These are phyloP conservation scores for Siphlonurus alternatus DNA, from an alignment of 2,888 invertebrate species.

Conservation along the genomic window DNA sequence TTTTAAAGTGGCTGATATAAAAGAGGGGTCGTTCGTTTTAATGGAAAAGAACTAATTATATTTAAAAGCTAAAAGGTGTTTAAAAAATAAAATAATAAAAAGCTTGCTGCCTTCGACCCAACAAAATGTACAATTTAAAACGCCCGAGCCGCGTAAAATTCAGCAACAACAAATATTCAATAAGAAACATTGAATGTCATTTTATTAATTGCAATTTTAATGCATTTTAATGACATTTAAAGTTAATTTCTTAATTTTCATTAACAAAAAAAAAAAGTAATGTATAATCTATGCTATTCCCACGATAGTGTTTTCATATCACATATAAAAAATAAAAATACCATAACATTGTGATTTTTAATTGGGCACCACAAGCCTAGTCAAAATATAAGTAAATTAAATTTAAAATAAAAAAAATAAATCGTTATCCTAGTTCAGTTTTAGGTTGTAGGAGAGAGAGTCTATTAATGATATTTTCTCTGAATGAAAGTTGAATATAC, in stretches of 20 bases:
- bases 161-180: not conserved
- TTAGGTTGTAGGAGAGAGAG: not conserved
- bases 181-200: not conserved
- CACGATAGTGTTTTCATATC: constrained; percentile 13
- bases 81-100: not conserved
- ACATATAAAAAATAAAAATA: constrained; percentile 7
- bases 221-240: not conserved
- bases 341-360: constrained; percentile 12
- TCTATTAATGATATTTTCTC: not conserved
- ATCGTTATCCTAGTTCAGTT: not conserved
- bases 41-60: too few relatives aligned
- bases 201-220: not conserved
- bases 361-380: constrained; percentile 11
- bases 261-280: constrained; percentile 9
- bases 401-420: not conserved
- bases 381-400: not conserved
- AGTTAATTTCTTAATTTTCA: not conserved
- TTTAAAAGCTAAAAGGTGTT: not conserved
- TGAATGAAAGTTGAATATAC: not conserved
- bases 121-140: not conserved
- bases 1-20: too few relatives aligned
- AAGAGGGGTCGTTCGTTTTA: too few relatives aligned
- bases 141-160: not conserved
- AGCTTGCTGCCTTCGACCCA: not conserved
- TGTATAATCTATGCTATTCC: constrained; percentile 11